A percentile compares a stretch with the other conserved stretches of the same genome.
Evolutionary conservation across 2,113 vertebrate genomes (phyloP).

Genomic region (Isichthys henryi): DNA sequence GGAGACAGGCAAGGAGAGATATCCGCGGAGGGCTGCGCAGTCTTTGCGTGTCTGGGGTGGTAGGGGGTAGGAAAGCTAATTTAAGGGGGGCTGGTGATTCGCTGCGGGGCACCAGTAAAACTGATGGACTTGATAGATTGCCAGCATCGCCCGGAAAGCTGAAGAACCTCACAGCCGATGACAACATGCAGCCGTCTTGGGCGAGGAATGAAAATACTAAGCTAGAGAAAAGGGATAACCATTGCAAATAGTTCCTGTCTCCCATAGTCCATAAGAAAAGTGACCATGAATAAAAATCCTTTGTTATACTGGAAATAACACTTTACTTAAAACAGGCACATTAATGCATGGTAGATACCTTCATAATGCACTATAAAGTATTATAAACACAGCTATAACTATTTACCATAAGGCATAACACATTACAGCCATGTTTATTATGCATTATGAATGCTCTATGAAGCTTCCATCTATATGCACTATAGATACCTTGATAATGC

Average conservation of each 20-base stretch:
- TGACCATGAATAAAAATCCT: background rate
- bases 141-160: slow-evolving; percentile 27
- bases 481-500: background rate
- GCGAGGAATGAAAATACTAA: background rate
- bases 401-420: background rate
- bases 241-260: background rate
- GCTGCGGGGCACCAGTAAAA: slow-evolving; percentile 45
- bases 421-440: background rate
- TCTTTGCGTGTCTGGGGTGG: slow-evolving; percentile 1
- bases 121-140: slow-evolving; percentile 55
- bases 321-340: too few relatives aligned
- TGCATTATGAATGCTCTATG: background rate
- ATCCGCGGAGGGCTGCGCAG: slow-evolving; percentile 9
- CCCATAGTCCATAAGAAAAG: background rate
- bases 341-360: background rate
- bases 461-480: background rate
- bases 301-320: background rate
- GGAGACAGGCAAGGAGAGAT: slow-evolving; percentile 16
- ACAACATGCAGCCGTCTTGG: background rate
- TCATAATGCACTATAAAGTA: background rate
- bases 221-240: background rate
- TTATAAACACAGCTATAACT: background rate
- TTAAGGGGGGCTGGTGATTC: slow-evolving; percentile 40
- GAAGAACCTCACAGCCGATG: background rate
- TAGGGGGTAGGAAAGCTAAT: slow-evolving; percentile 39